Base-by-base conservation (phyloP, 2,888 invertebrate species). In the Aspidiotus rigidus region DNA sequence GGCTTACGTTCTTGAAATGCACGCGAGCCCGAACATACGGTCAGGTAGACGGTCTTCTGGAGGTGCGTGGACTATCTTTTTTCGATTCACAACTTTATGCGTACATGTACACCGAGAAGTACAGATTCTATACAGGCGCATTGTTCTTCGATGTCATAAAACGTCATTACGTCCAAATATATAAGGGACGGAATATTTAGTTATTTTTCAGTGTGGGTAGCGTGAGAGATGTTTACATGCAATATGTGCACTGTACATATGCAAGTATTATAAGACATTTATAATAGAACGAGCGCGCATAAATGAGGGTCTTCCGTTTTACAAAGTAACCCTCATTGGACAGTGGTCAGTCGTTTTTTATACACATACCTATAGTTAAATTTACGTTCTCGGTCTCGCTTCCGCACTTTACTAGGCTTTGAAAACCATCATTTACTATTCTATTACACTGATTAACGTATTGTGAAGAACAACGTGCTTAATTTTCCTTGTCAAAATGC, bases 361-460 rank as follows among this genome's bases (percentile, higher is more conserved):
- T 41, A 62, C 49, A 49, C 49, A n/a, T 13, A 11, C 49, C 49
- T 11, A 28, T 5, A 28, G 28, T 28, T 5, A n/a, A n/a, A n/a
- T n/a, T n/a, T n/a, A n/a, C n/a, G n/a, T n/a, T n/a, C n/a, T n/a
- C n/a, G n/a, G 28, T 28, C 28, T 28, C 28, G 28, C 28, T 28
- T 28, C 28, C 28, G 28, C 28, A 28, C 28, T 28, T 28, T 28
- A 28, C 28, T 3, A 28, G n/a, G n/a, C 49, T n/a, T 13, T 49
- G 10, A 49, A 13, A n/a, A 64, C 54, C 64, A 54, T 64, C 64
- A 64, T 64, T 64, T 64, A 64, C 54, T 64, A 64, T 64, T 64
- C 64, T 54, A 64, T 64, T 64, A 64, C 54, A 64, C 40, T 64
- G 64, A 64, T 64, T 64, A 64, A 64, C 64, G 54, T 54, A 64